These are phyloP conservation scores for Lates calcarifer DNA, from an alignment of 2,113 vertebrate species.

Conservation along the genomic window DNA sequence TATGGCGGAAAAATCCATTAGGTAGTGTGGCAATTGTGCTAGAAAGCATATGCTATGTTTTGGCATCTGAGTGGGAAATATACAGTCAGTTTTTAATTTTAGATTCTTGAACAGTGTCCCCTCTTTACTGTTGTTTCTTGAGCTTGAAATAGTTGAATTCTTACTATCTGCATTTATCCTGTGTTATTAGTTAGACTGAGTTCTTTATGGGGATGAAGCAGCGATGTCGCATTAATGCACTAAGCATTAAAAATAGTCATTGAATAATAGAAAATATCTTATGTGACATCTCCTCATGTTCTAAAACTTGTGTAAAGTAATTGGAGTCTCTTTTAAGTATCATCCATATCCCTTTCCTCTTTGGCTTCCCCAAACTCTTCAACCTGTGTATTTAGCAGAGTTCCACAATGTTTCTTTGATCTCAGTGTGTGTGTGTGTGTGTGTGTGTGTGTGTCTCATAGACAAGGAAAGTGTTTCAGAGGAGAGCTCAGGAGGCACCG, in stretches of 20 bases:
- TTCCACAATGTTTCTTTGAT: conserved; percentile 36
- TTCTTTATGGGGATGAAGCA: not conserved
- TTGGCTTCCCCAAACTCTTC: conserved; percentile 36
- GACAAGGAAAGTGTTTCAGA: conserved; percentile 52
- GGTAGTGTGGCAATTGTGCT: not conserved
- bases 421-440: conserved; percentile 28
- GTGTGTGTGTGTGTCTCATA: conserved; percentile 36
- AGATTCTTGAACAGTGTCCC: not conserved
- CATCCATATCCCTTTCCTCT: conserved; percentile 28
- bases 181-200: no score
- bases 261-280: not conserved
- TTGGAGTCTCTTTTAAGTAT: not conserved
- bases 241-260: conserved; percentile 1
- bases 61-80: not conserved
- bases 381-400: conserved; percentile 26
- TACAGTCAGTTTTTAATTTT: not conserved
- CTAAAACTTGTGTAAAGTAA: conserved; percentile 15
- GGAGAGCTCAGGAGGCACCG: conserved; percentile 42
- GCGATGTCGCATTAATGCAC: conserved; percentile 1
- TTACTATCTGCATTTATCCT: no score
- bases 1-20: not conserved
- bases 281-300: conserved; percentile 17
- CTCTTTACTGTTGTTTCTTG: not conserved
- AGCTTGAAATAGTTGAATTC: no score
- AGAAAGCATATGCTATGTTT: not conserved